Conservation (phyloP, 2,888 invertebrate species). For the Alitta virens region DNA sequence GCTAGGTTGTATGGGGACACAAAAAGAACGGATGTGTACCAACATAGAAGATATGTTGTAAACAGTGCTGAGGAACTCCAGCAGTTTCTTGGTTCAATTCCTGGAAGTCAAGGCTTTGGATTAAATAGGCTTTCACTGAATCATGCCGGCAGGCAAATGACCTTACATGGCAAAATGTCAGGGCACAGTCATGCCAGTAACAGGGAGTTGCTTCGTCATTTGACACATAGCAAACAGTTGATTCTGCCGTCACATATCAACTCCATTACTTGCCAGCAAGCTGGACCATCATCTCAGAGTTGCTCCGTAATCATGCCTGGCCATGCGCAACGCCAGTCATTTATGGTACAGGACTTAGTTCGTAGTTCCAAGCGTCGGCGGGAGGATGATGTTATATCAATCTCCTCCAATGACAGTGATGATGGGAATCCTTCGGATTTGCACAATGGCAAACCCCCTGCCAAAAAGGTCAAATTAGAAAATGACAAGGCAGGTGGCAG, state of each 20-base stretch:
- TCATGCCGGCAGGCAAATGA: no score
- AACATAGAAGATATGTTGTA: no score
- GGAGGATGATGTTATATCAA: conserved; percentile 13
- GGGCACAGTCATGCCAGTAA: no score
- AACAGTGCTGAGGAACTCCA: background rate
- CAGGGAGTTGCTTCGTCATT: background rate
- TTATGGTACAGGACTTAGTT: background rate
- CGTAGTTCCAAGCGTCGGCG: background rate
- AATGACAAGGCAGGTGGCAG: background rate
- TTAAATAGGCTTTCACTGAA: no score
- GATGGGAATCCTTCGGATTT: background rate
- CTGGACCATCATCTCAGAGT: conserved; percentile 6
- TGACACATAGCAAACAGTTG: background rate
- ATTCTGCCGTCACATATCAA: background rate
- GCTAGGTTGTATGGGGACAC: background rate
- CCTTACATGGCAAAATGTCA: no score
- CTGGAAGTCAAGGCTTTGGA: no score
- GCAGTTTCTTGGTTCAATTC: background rate
- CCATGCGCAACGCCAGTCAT: background rate
- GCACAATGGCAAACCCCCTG: background rate
- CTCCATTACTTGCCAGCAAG: background rate
- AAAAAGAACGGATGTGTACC: no score
- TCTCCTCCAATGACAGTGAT: conserved; percentile 6
- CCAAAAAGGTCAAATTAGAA: background rate
- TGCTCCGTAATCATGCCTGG: conserved; percentile 1